A percentile compares a stretch with the other conserved stretches of the same genome.
These are phyloP conservation scores for Parasteatoda tepidariorum DNA, from an alignment of 1,140 invertebrate species.

Conservation along the genomic window DNA sequence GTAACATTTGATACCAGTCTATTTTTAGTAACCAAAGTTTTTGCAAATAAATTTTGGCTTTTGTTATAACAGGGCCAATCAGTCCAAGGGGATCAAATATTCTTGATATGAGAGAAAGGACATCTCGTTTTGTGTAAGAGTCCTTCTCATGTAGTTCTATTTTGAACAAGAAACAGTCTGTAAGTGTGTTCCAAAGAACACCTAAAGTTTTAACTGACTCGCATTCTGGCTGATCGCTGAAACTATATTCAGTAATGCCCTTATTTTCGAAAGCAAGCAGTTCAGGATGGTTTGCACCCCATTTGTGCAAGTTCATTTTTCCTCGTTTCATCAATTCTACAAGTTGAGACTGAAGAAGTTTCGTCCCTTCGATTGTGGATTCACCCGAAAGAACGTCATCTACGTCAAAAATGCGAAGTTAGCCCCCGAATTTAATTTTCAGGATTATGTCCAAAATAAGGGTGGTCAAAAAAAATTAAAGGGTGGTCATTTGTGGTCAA, in stretches of 20 bases:
- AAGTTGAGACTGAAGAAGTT: slow-evolving; percentile 21
- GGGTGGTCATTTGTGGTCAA: too few relatives aligned
- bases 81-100: slow-evolving; percentile 70
- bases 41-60: slow-evolving; percentile 69
- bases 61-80: slow-evolving; percentile 66
- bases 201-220: neutral
- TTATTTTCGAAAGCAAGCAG: neutral
- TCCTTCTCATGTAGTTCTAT: neutral
- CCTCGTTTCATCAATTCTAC: slow-evolving; percentile 34
- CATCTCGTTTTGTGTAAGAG: slow-evolving; percentile 2
- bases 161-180: neutral
- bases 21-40: slow-evolving; percentile 18
- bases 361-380: slow-evolving; percentile 46
- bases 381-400: slow-evolving; percentile 64
- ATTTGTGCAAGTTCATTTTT: slow-evolving; percentile 66
- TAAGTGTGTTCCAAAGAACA: neutral
- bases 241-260: too few relatives aligned
- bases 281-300: slow-evolving; percentile 64
- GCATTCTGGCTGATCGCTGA: too few relatives aligned
- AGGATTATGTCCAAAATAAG: too few relatives aligned
- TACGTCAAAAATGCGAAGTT: slow-evolving; percentile 63
- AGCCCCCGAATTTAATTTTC: too few relatives aligned
- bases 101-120: slow-evolving; percentile 58
- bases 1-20: neutral
- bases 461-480: too few relatives aligned